Evolutionary conservation across 2,113 vertebrate species (phyloP).

Genomic region (Tapirus terrestris): DNA sequence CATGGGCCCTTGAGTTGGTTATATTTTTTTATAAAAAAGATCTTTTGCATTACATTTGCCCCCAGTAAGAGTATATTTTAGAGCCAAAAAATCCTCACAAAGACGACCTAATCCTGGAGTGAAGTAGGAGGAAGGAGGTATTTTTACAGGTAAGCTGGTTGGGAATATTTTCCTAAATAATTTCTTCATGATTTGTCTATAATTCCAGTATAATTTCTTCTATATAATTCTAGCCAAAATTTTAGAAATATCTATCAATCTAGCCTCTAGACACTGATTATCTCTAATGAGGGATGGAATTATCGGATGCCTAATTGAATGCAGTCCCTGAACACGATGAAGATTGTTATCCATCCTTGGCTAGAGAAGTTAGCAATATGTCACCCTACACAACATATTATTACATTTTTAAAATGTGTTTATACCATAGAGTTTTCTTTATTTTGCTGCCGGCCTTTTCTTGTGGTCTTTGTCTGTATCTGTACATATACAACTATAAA

Average conservation of each 20-base stretch:
- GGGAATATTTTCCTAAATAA: slow-evolving; percentile 23
- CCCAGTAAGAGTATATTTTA: neutral
- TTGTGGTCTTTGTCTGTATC: neutral
- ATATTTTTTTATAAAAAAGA: slow-evolving; percentile 30
- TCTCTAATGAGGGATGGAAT: slow-evolving; percentile 78
- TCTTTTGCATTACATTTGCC: neutral
- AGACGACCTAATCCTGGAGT: neutral
- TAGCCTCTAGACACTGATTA: slow-evolving; percentile 58
- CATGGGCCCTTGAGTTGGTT: neutral
- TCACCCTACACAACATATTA: neutral
- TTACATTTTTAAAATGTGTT: neutral
- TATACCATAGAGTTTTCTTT: neutral
- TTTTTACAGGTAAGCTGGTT: neutral
- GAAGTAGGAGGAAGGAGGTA: neutral
- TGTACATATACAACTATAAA: neutral
- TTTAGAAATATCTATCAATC: slow-evolving; percentile 59
- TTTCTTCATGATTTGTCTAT: slow-evolving; percentile 51
- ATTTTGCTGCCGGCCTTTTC: neutral
- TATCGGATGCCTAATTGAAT: slow-evolving; percentile 72
- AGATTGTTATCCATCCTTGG: slow-evolving; percentile 57
- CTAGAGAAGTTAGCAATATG: slow-evolving; percentile 29
- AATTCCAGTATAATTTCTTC: slow-evolving; percentile 48
- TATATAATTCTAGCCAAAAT: slow-evolving; percentile 50
- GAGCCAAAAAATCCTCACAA: neutral
- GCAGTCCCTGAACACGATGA: slow-evolving; percentile 28